These are phyloP conservation scores for Pseudochaenichthys georgianus DNA, from an alignment of 2,797 vertebrate species.

Conservation along the genomic window DNA sequence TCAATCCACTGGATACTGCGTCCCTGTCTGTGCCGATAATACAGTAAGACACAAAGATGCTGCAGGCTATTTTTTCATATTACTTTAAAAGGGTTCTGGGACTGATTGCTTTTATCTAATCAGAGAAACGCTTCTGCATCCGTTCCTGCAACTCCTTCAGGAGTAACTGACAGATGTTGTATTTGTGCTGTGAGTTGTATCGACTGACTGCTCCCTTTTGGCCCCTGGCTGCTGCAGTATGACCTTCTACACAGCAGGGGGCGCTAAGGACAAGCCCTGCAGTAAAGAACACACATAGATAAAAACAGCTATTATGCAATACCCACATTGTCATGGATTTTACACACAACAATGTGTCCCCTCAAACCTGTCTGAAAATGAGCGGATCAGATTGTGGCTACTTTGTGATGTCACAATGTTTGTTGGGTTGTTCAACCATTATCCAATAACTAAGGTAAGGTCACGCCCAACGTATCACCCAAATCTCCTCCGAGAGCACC, in stretches of 20 bases:
- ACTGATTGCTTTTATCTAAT: not conserved
- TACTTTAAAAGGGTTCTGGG: not conserved
- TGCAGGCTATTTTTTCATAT: not conserved
- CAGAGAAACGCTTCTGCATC: not conserved
- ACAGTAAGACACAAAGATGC: not conserved
- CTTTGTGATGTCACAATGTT: too few species aligned
- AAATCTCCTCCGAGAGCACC: too few species aligned
- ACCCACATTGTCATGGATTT: too few species aligned
- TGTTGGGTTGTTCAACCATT: too few species aligned
- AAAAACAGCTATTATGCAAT: not conserved
- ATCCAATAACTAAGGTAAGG: too few species aligned
- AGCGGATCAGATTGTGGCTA: too few species aligned
- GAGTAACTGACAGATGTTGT: constrained; percentile 8
- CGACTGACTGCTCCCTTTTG: constrained; percentile 7
- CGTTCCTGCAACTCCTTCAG: constrained; percentile 18
- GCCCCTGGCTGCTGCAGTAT: constrained; percentile 20
- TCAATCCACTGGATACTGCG: constrained; percentile 3
- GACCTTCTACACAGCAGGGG: constrained; percentile 38
- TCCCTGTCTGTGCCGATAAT: not conserved
- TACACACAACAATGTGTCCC: too few species aligned
- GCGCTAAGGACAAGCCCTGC: constrained; percentile 32
- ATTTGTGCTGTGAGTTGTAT: constrained; percentile 13
- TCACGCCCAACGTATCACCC: too few species aligned
- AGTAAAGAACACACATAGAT: not conserved
- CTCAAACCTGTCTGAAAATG: too few species aligned